Evolutionary conservation across 2,797 vertebrate species (phyloP).

Genomic region (Prionace glauca): DNA sequence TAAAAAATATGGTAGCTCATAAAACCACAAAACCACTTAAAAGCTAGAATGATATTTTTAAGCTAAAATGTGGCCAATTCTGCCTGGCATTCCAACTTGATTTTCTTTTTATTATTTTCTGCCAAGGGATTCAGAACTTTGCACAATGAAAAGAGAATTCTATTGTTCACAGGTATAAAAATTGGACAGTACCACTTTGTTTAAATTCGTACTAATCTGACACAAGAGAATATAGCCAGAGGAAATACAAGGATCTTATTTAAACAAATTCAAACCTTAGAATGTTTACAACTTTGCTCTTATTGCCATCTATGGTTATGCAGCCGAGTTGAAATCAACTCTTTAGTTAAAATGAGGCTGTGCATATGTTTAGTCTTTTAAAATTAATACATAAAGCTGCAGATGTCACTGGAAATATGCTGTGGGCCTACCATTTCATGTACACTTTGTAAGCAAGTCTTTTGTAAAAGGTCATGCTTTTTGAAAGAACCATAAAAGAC

Average conservation of each 20-base stretch:
- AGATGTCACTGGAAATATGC: neutral
- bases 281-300: neutral
- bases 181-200: conserved; percentile 47
- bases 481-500: neutral
- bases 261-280: conserved; percentile 12
- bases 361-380: neutral
- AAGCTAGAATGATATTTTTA: conserved; percentile 22
- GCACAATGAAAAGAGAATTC: conserved; percentile 43
- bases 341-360: neutral
- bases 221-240: conserved; percentile 44
- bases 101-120: conserved; percentile 49
- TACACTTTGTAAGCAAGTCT: neutral
- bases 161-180: conserved; percentile 50
- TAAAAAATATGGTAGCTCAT: conserved; percentile 21
- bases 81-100: conserved; percentile 1
- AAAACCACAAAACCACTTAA: conserved; percentile 40
- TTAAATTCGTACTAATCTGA: conserved; percentile 47
- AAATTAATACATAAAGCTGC: conserved; percentile 7
- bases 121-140: conserved; percentile 56
- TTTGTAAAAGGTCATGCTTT: neutral
- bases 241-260: conserved; percentile 40
- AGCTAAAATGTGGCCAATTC: neutral
- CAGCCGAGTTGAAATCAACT: neutral
- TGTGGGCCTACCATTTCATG: neutral
- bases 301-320: neutral